A percentile compares a stretch with the other conserved stretches of the same genome.
Conservation (phyloP, 2,113 vertebrate species). For the Antennarius striatus region DNA sequence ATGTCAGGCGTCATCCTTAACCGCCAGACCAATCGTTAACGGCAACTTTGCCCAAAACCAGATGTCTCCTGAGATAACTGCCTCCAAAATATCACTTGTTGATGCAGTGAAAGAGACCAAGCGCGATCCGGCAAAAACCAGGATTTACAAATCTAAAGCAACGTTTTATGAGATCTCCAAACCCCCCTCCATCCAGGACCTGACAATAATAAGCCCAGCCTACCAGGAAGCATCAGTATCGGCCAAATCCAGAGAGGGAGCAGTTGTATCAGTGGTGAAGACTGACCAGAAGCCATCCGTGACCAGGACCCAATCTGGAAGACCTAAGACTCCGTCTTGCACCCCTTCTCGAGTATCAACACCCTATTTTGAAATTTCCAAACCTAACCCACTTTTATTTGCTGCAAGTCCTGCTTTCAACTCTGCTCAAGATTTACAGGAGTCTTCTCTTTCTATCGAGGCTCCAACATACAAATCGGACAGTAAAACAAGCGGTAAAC, state of each 20-base stretch:
- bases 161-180: conserved; percentile 76
- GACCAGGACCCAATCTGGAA: conserved; percentile 36
- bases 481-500: conserved; percentile 18
- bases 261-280: conserved; percentile 23
- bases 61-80: conserved; percentile 39
- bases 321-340: conserved; percentile 58
- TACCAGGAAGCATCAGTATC: conserved; percentile 41
- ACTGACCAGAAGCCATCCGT: conserved; percentile 37
- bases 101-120: conserved; percentile 41
- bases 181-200: conserved; percentile 60
- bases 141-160: conserved; percentile 71
- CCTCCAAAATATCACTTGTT: conserved; percentile 40
- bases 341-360: conserved; percentile 53
- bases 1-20: conserved; percentile 21
- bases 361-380: conserved; percentile 68
- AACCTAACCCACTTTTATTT: conserved; percentile 66
- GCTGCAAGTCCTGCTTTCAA: conserved; percentile 51
- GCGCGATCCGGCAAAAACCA: conserved; percentile 43
- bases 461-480: conserved; percentile 19
- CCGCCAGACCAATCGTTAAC: conserved; percentile 36
- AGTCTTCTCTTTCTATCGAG: conserved; percentile 23
- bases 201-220: conserved; percentile 30
- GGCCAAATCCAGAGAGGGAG: conserved; percentile 28
- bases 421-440: conserved; percentile 39
- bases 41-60: conserved; percentile 38